Conservation (phyloP, 2,797 vertebrate species). For the Echiichthys vipera region DNA sequence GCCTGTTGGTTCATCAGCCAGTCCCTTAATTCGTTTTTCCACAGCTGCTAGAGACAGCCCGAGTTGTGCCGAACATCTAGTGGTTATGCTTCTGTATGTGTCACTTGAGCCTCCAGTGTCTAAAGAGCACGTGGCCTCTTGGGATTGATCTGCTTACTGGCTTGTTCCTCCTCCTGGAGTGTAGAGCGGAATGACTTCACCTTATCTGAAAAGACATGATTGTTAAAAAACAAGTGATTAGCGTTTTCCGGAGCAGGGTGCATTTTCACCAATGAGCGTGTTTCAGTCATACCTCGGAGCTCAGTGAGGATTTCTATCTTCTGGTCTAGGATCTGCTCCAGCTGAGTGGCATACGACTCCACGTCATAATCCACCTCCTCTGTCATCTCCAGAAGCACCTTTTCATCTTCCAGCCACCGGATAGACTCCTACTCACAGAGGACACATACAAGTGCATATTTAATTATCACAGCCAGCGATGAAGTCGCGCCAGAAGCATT, state of each 20-base stretch:
- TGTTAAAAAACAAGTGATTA: not conserved
- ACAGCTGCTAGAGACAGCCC: conserved; percentile 57
- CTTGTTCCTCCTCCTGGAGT: conserved; percentile 97
- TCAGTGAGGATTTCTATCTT: conserved; percentile 96
- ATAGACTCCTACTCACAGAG: conserved; percentile 90
- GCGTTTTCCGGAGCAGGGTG: not conserved
- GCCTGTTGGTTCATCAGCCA: conserved; percentile 45
- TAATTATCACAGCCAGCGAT: not conserved
- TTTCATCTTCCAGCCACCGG: conserved; percentile 97
- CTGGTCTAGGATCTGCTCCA: conserved; percentile 96
- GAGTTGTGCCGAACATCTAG: conserved; percentile 71
- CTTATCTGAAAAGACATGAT: conserved; percentile 87
- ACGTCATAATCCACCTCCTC: conserved; percentile 99
- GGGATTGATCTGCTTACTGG: conserved; percentile 98
- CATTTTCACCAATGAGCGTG: not conserved
- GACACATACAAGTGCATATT: not conserved
- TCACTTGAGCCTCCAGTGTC: conserved; percentile 43
- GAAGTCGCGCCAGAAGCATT: not conserved
- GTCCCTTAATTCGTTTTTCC: conserved; percentile 61
- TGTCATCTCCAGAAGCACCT: conserved; percentile 95
- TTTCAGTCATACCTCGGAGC: conserved; percentile 87
- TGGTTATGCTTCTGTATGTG: conserved; percentile 64
- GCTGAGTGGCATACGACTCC: conserved; percentile 94
- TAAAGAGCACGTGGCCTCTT: conserved; percentile 91
- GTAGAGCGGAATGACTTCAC: conserved; percentile 97